Evolutionary conservation across 2,797 vertebrate species (phyloP).

Genomic region (Cygnus olor): DNA sequence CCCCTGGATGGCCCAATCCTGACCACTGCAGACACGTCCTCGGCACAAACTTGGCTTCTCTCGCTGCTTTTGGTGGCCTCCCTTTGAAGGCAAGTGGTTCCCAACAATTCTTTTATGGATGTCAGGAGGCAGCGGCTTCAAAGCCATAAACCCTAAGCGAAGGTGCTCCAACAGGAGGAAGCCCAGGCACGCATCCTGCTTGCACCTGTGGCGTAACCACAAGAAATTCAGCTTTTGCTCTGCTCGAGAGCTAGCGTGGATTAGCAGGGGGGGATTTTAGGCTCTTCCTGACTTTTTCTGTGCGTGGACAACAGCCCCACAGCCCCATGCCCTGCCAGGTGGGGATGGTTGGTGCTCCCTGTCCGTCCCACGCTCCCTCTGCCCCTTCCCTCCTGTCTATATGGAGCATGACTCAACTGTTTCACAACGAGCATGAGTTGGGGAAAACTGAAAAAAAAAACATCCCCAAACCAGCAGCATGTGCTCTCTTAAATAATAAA

Average conservation of each 20-base stretch:
- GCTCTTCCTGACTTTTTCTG: neutral
- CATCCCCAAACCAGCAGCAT: neutral
- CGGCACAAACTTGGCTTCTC: neutral
- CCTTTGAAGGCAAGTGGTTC: accelerated
- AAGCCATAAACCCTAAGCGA: neutral
- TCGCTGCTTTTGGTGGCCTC: neutral
- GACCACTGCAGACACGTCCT: neutral
- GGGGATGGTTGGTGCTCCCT: neutral
- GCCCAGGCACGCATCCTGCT: accelerated
- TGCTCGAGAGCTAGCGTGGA: accelerated
- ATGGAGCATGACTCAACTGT: neutral
- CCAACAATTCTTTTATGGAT: neutral
- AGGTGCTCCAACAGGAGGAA: neutral
- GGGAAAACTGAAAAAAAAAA: neutral
- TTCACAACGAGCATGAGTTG: constrained; percentile 40
- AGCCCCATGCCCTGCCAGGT: neutral
- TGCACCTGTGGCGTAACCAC: neutral
- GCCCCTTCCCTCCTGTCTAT: neutral
- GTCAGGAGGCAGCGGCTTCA: accelerated
- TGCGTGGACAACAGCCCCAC: neutral
- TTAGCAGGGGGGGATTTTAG: neutral
- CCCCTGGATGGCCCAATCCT: accelerated
- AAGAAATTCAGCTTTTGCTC: neutral
- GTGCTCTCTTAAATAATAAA: constrained; percentile 51
- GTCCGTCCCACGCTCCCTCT: neutral